phyloP scores from a whole-genome alignment of 2,888 invertebrate species.

The Empis stercorea region DNA sequence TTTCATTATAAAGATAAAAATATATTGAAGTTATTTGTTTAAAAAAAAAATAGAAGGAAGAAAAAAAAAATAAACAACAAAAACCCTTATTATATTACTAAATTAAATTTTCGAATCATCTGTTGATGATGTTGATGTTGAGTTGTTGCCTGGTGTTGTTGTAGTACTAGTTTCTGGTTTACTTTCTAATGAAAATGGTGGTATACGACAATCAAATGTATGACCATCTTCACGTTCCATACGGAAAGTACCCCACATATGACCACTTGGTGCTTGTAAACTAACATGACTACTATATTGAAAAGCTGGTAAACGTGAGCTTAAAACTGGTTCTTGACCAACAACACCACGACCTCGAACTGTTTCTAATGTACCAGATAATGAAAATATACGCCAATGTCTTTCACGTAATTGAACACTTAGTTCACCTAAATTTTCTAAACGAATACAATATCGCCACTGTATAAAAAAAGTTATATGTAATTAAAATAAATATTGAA shows the following conservation, averaged over 20 bases:
- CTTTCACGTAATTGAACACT: slow-evolving; percentile 88
- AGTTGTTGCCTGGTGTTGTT: slow-evolving; percentile 9
- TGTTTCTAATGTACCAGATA: slow-evolving; percentile 87
- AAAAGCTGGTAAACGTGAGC: slow-evolving; percentile 80
- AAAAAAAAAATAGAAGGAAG: no score
- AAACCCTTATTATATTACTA: no score
- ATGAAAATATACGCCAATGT: slow-evolving; percentile 96
- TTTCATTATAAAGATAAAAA: no score
- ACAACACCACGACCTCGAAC: slow-evolving; percentile 87
- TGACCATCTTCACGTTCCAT: slow-evolving; percentile 96
- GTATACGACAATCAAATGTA: slow-evolving; percentile 93
- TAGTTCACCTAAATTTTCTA: slow-evolving; percentile 84
- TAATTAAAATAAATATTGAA: not conserved
- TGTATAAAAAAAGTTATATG: slow-evolving; percentile 33
- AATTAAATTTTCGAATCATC: no score
- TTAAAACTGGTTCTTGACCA: slow-evolving; percentile 93
- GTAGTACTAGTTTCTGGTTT: slow-evolving; percentile 47
- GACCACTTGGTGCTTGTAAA: slow-evolving; percentile 92
- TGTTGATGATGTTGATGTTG: no score
- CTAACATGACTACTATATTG: slow-evolving; percentile 97
- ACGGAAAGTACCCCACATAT: slow-evolving; percentile 77
- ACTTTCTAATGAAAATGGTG: slow-evolving; percentile 92
- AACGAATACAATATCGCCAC: slow-evolving; percentile 96
- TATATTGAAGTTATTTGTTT: no score
- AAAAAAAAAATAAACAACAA: no score